Evolutionary conservation across 1,140 invertebrate species (phyloP).

Genomic region (Cephus cinctus): DNA sequence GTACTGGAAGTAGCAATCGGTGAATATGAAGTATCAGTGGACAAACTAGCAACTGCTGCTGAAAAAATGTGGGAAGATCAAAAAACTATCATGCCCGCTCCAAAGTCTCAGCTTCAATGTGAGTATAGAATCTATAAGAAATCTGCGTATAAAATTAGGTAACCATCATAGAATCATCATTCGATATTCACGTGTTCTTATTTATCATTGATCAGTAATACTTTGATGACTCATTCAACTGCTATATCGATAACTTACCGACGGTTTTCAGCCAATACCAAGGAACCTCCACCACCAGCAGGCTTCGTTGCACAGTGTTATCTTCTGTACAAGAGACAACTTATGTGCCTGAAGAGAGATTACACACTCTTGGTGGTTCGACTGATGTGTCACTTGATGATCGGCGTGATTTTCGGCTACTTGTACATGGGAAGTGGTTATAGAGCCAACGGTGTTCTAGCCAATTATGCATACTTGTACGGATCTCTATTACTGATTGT

Average conservation of each 20-base stretch:
- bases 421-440: slow-evolving; percentile 85
- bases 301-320: slow-evolving; percentile 51
- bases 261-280: slow-evolving; percentile 1
- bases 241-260: neutral
- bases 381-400: slow-evolving; percentile 76
- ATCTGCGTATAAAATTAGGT: too few species aligned
- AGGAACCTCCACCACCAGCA: slow-evolving; percentile 39
- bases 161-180: too few species aligned
- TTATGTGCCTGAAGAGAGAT: slow-evolving; percentile 49
- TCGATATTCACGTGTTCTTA: too few species aligned
- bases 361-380: slow-evolving; percentile 72
- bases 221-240: too few species aligned
- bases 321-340: slow-evolving; percentile 48
- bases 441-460: slow-evolving; percentile 79
- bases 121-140: too few species aligned
- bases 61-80: slow-evolving; percentile 57
- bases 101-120: slow-evolving; percentile 33
- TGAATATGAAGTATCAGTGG: slow-evolving; percentile 65
- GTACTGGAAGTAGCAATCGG: slow-evolving; percentile 79
- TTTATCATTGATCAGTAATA: too few species aligned
- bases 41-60: slow-evolving; percentile 61
- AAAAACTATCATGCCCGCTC: slow-evolving; percentile 27
- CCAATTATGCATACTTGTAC: slow-evolving; percentile 91
- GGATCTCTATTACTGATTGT: slow-evolving; percentile 87
- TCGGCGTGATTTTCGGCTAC: slow-evolving; percentile 86